Conservation (phyloP, 2,113 vertebrate species). For the Percina caprodes region DNA sequence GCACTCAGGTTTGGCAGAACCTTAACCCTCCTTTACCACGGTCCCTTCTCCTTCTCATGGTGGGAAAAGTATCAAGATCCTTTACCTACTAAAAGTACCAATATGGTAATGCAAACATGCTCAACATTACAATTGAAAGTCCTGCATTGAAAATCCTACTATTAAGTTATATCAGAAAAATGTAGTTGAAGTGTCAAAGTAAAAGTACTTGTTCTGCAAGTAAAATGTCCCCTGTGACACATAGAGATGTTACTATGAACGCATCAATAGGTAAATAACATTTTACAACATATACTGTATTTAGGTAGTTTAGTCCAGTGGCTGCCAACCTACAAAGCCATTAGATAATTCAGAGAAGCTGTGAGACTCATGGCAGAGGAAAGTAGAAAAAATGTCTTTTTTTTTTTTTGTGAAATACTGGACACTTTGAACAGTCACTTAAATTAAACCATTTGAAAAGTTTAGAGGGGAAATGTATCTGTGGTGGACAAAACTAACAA, state of each 20-base stretch:
- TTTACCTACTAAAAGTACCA: background rate
- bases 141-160: background rate
- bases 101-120: background rate
- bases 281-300: background rate
- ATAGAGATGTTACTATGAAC: background rate
- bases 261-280: background rate
- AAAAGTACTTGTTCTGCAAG: background rate
- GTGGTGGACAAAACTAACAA: background rate
- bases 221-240: background rate
- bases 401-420: background rate
- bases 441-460: background rate
- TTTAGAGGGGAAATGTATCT: background rate
- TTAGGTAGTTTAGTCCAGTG: background rate
- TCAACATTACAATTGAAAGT: background rate
- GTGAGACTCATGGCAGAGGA: background rate
- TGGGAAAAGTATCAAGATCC: background rate
- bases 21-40: slow-evolving; percentile 2
- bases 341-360: background rate
- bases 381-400: background rate
- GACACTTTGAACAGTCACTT: background rate
- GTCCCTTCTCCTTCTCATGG: background rate
- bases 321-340: background rate
- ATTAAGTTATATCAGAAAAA: background rate
- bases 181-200: background rate
- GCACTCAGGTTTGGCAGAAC: slow-evolving; percentile 35